phyloP scores from a whole-genome alignment of 2,113 vertebrate species.

The Callaeas wilsoni region DNA sequence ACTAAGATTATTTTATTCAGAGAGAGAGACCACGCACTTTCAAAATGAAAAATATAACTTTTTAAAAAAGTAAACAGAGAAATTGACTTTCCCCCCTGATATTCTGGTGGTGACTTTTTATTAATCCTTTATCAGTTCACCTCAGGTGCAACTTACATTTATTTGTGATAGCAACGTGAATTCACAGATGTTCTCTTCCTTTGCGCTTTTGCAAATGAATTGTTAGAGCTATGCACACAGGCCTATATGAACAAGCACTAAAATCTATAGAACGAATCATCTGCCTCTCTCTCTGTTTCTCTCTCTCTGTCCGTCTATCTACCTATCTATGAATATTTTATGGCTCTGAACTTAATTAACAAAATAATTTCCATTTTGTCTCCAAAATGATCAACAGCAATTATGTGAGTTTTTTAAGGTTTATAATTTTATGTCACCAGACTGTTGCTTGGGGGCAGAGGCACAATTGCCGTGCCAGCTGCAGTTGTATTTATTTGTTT shows the following conservation, averaged over 20 bases:
- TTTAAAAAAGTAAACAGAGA: neutral
- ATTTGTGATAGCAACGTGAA: neutral
- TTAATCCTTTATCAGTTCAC: neutral
- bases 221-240: neutral
- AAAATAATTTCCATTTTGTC: constrained; percentile 67
- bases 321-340: constrained; percentile 64
- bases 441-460: constrained; percentile 71
- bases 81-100: accelerated
- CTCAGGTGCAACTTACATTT: neutral
- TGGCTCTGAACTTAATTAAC: constrained; percentile 70
- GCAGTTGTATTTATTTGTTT: constrained; percentile 73
- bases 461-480: constrained; percentile 73
- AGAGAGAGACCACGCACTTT: accelerated
- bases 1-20: neutral
- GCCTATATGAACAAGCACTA: neutral
- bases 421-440: constrained; percentile 74
- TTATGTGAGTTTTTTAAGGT: constrained; percentile 57
- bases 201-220: neutral
- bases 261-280: neutral
- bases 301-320: constrained; percentile 5
- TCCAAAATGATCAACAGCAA: constrained; percentile 52
- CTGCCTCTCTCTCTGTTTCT: neutral
- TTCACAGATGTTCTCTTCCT: neutral
- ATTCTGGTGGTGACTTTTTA: neutral
- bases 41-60: neutral